Base-by-base conservation (phyloP, 2,113 vertebrate species). In the Tympanuchus pallidicinctus region DNA sequence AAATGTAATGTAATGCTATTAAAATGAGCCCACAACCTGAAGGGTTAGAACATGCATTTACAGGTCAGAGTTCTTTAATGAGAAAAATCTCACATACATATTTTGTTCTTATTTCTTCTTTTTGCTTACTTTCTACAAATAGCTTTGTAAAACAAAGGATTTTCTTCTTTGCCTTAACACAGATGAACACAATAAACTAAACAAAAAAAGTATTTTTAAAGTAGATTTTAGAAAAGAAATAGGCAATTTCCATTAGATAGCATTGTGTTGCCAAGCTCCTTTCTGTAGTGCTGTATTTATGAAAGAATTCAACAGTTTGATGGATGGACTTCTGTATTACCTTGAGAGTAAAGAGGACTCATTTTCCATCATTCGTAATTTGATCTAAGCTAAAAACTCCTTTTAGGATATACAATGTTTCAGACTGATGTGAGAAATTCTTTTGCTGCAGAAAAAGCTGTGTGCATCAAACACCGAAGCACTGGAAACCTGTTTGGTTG, bases 371-470 rank as follows among this genome's bases (percentile, higher is more conserved):
- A 2, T 45, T 80, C 83, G 25, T 20, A 90, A 81, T 64, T 36
- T 64, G 38, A 56, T 56, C 50, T 50, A 28, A 71, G 18, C 48
- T 52, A 21, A 52, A 52, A 30, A 30, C 19, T 38, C 48, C 25
- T 71, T 71, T 28, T 38, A 25, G 0, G 2, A 21, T 27, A 71
- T 18, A 38, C 0, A 1, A 18, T 21, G 3, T 18, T 84, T 78
- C 61, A 74, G 36, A 72, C 5, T 40, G 30, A 65, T 45, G 43
- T 18, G 3, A 71, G 90, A 93, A 88, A 47, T 60, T 34, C 36
- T 42, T 3, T 45, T 11, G 71, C 36, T 86, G 36, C 1, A 0
- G 36, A 38, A 11, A 83, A 76, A 85, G 21, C 27, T 57, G 6
- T 11, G 14, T 38, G 3, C 34, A 79, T 0, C 0, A 43, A 74